Evolutionary conservation across 2,113 vertebrate genomes (phyloP).

Genomic region (Ifrita kowaldi): DNA sequence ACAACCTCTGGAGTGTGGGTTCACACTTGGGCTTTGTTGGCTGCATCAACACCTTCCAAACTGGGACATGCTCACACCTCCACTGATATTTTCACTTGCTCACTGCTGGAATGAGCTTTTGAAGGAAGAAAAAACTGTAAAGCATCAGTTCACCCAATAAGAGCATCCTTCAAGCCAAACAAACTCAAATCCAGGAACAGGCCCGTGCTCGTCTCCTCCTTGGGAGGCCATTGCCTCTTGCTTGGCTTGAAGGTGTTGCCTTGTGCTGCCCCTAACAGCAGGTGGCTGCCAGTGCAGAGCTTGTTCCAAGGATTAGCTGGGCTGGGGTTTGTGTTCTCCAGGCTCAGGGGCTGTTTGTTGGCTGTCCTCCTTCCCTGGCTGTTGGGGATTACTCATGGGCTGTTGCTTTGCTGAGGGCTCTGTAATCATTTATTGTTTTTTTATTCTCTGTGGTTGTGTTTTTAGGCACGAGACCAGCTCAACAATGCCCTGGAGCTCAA

Average conservation of each 20-base stretch:
- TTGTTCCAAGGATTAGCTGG: not conserved
- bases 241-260: not conserved
- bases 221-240: not conserved
- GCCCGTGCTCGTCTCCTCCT: not conserved
- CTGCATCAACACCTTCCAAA: not conserved
- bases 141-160: not conserved
- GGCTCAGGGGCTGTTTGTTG: not conserved
- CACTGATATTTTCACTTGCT: not conserved
- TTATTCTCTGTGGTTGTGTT: slow-evolving; percentile 58
- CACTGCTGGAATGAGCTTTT: not conserved
- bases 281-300: not conserved
- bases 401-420: not conserved
- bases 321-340: not conserved
- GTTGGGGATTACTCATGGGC: not conserved
- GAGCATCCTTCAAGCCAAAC: not conserved
- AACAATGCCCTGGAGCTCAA: slow-evolving; percentile 87
- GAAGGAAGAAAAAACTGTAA: not conserved
- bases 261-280: not conserved
- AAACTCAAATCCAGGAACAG: not conserved
- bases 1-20: not conserved
- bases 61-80: not conserved
- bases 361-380: not conserved
- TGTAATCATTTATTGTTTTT: not conserved
- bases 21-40: not conserved
- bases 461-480: slow-evolving; percentile 88